Base-by-base conservation (phyloP, 2,113 vertebrate species). In the Apistogramma diplotaenia region DNA sequence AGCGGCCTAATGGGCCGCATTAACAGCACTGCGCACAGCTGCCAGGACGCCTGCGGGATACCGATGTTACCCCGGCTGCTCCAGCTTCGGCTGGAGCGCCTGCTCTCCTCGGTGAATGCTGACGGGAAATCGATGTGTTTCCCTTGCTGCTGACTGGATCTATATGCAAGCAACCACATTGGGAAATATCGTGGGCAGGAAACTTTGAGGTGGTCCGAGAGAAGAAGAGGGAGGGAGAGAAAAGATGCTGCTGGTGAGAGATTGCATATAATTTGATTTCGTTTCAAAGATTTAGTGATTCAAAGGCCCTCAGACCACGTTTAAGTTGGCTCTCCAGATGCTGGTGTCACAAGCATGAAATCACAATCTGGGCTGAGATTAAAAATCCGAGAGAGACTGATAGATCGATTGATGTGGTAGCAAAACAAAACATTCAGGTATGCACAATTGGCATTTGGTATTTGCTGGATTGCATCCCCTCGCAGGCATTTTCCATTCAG, bases 91-190 rank as follows among this genome's bases (percentile, higher is more conserved):
- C 60, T 56, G 83, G 76, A 76, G 78, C 84, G 85, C 89, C 90
- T 84, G 83, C 85, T 85, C 82, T 85, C 65, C 85, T 87, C 73
- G 60, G 33, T 82, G 87, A 73, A 83, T 81, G 90, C 83, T 92
- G 92, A 93, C 90, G 89, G 93, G 59, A 92, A 93, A 95, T 95
- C 93, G 90, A 94, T 95, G 93, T 83, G 89, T 91, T 91, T 87
- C 91, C 88, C 87, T 80, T 56, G 85, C 74, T 93, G 94, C 93
- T 92, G 94, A 94, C 87, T 93, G 90, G 89, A 93, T 94, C 87
- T 91, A 92, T 93, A 92, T 65, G 84, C 88, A 15, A 87, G 88
- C 87, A 86, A 74, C 59, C 84, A 93, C 85, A 90, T 91, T 91
- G 89, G 89, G 90, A 93, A 92, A 87, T 85, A 85, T 91, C 79